Evolutionary conservation across 1,140 invertebrate species (phyloP).

Genomic region (Elymnias hypermnestra): DNA sequence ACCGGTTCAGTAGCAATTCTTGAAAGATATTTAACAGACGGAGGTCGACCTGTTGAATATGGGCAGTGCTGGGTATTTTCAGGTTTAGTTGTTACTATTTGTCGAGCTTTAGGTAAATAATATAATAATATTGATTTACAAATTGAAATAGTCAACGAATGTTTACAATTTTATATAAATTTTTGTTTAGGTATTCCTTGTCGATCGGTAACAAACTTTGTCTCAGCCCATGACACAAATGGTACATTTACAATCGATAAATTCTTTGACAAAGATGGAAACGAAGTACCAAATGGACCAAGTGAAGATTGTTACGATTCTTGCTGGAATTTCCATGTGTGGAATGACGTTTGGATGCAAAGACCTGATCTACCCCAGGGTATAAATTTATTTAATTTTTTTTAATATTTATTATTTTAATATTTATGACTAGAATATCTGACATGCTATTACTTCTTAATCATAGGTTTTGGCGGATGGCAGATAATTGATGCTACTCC

Average conservation of each 20-base stretch:
- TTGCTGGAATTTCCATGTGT: conserved; percentile 90
- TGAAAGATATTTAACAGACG: conserved; percentile 80
- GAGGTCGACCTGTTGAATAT: conserved; percentile 83
- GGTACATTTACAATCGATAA: conserved; percentile 83
- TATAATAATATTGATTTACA: background rate
- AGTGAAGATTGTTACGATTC: conserved; percentile 78
- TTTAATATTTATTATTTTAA: too few species aligned
- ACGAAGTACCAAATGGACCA: conserved; percentile 79
- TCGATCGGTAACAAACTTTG: conserved; percentile 85
- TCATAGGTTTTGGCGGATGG: conserved; percentile 87
- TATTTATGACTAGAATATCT: too few species aligned
- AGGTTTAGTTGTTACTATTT: conserved; percentile 82
- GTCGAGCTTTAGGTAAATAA: conserved; percentile 72
- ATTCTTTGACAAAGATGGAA: conserved; percentile 80
- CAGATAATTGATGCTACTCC: conserved; percentile 88
- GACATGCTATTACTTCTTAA: too few species aligned
- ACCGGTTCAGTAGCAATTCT: conserved; percentile 83
- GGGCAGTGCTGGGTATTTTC: conserved; percentile 91
- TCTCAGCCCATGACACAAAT: conserved; percentile 88
- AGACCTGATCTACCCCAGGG: conserved; percentile 83
- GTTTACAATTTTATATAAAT: conserved; percentile 33
- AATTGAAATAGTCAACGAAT: background rate
- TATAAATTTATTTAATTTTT: too few species aligned
- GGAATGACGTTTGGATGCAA: conserved; percentile 91
- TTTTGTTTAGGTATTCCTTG: conserved; percentile 80